Evolutionary conservation across 2,113 vertebrate genomes (phyloP), one percentile per base, ranked within the genome.

Genomic region (Heterotis niloticus): DNA sequence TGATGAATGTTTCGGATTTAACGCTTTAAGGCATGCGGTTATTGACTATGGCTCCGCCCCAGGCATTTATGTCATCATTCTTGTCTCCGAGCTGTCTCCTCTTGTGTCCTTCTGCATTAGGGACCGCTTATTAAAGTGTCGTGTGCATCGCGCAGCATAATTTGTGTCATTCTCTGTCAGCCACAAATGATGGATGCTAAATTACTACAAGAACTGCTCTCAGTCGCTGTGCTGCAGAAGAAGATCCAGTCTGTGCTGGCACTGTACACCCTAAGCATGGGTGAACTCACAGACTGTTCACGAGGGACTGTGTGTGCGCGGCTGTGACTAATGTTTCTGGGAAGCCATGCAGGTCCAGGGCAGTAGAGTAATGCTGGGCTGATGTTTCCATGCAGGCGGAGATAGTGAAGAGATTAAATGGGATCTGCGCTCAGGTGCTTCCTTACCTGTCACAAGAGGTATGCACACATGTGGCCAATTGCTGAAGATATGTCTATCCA

Each of bases 401-500:
- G 87, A 99, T 98, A 0, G 97, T 98, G 83, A 99, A 99, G 92
- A 91, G 97, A 91, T 90, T 99, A 89, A 99, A 98, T 0, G 97
- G 96, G 51, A 99, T 99, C 83, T 99, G 97, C 78, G 96, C 96
- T n/a, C 97, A 98, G 89, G 97, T 98, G 83, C 92, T 99, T 84
- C 97, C 97, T 66, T 98, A 97, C 89, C 94, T 99, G 87, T 98
- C 97, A 5, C 97, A 98, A 90, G 97, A 98, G 96, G 97, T 98
- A 91, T 77, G 1, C 72, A 75, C 75, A 18, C 17, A n/a, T n/a
- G n/a, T n/a, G n/a, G n/a, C n/a, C n/a, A n/a, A n/a, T n/a, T n/a
- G 34, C 51, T 62, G 20, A 62, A 14, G 1, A 20, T 72, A n/a
- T 24, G 11, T n/a, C 20, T 54, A 44, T 71, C 20, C 64, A 65